phyloP scores from a whole-genome alignment of 2,888 invertebrate genomes.

The Tetheella fluctuosa region DNA sequence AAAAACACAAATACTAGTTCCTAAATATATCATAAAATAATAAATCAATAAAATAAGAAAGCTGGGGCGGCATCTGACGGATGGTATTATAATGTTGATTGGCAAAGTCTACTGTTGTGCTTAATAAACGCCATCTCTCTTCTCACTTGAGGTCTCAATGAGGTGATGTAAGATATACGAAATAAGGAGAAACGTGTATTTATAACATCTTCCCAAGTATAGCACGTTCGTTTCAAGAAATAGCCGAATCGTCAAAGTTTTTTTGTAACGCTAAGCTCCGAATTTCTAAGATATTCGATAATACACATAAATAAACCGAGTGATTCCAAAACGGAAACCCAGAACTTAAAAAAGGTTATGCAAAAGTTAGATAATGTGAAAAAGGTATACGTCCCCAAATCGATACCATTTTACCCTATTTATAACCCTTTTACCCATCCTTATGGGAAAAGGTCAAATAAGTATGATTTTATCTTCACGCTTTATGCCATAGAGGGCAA shows the following conservation, averaged over 20 bases:
- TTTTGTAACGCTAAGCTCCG: too few species aligned
- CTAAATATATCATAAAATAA: too few species aligned
- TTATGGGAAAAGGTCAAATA: slow-evolving; percentile 38
- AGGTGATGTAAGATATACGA: too few species aligned
- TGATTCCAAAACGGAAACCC: slow-evolving; percentile 12
- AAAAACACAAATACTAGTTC: too few species aligned
- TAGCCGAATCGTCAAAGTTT: not conserved
- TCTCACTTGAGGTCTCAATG: too few species aligned
- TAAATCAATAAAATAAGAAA: too few species aligned
- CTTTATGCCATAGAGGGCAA: slow-evolving; percentile 23
- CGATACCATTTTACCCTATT: slow-evolving; percentile 31
- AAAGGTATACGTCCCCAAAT: slow-evolving; percentile 31
- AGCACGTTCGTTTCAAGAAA: not conserved
- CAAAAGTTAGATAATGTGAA: slow-evolving; percentile 25
- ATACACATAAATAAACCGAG: slow-evolving; percentile 9
- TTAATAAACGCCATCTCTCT: too few species aligned
- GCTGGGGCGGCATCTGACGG: too few species aligned
- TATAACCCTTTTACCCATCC: slow-evolving; percentile 36
- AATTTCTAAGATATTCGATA: not conserved
- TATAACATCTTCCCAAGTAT: too few species aligned
- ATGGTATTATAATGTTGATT: too few species aligned
- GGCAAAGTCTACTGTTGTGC: too few species aligned
- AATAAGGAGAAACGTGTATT: too few species aligned
- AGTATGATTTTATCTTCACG: slow-evolving; percentile 41
- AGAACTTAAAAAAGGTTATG: slow-evolving; percentile 19